Evolutionary conservation across 2,888 invertebrate genomes (phyloP), one percentile per base, ranked within the genome.

Genomic region (Sinodicranocentrus sp.): DNA sequence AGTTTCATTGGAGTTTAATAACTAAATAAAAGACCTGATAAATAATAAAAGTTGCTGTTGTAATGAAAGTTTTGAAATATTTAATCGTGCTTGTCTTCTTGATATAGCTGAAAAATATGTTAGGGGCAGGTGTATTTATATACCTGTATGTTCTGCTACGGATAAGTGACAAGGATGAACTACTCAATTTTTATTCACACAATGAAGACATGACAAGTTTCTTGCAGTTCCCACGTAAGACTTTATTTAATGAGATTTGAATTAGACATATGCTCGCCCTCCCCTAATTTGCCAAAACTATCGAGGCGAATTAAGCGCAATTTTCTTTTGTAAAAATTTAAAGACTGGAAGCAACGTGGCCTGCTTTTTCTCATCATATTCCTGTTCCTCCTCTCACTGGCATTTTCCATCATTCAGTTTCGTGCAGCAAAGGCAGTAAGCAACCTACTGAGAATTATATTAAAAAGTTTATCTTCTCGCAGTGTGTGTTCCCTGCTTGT

Each of bases 321-420:
- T 33, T 33, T 33, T 33, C 10, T 28, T 23, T 71, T 44, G 15
- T 63, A 19, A 19, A 48, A 65, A 61, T 71, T 52, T 25, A n/a
- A 48, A 85, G 85, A 73, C 15, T 85, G 85, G 85, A 67, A 78
- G 59, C 85, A 85, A 79, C 70, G 78, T 10, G 85, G 85, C 48
- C 43, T 82, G 1, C 17, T 85, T 33, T 68, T 82, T 61, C 63
- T 82, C 33, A 78, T 85, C 23, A 68, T 68, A 33, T 76, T 82
- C n/a, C 68, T 85, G 13, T 82, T 85, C 65, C 71, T 82, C 6
- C 19, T 82, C 8, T 82, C 85, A 19, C 54, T 85, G 28, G 70
- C 48, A 10, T 85, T 85, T 48, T 78, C 82, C 54, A 73, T 85
- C n/a, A 19, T 85, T 23, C 44, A 75, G 15, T 85, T 68, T 33